These are phyloP conservation scores for Bedellia somnulentella DNA, from an alignment of 2,888 invertebrate species.

Conservation along the genomic window DNA sequence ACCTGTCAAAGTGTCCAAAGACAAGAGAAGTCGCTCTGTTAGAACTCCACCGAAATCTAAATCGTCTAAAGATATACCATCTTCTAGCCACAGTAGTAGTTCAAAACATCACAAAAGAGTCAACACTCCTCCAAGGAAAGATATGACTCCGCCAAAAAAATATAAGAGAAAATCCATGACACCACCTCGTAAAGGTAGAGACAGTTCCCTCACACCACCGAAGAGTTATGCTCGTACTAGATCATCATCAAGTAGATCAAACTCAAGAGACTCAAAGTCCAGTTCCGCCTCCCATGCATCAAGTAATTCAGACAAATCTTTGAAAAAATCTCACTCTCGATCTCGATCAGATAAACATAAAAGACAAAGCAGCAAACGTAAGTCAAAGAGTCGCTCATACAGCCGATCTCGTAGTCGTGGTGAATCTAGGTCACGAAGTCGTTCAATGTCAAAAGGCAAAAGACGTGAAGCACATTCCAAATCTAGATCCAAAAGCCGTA, in stretches of 20 bases:
- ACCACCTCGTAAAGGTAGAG: slow-evolving; percentile 22
- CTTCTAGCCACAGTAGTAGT: no score
- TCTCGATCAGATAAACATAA: background rate
- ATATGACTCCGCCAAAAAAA: slow-evolving; percentile 17
- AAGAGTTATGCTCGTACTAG: slow-evolving; percentile 33
- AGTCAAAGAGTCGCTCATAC: background rate
- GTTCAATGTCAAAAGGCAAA: slow-evolving; percentile 15
- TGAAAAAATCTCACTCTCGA: background rate
- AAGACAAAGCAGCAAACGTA: background rate
- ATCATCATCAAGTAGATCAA: no score
- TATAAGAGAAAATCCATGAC: slow-evolving; percentile 21
- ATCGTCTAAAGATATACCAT: no score
- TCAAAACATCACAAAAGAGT: no score
- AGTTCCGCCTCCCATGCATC: slow-evolving; percentile 21
- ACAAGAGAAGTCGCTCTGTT: background rate
- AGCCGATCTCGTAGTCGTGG: background rate
- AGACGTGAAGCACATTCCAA: slow-evolving; percentile 18
- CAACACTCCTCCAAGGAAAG: slow-evolving; percentile 19
- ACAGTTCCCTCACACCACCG: slow-evolving; percentile 40
- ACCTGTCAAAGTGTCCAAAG: background rate
- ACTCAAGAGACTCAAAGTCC: slow-evolving; percentile 31
- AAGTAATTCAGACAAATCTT: slow-evolving; percentile 11
- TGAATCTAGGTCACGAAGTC: slow-evolving; percentile 2
- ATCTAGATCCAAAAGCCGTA: background rate
- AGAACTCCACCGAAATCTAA: background rate